phyloP scores from a whole-genome alignment of 2,113 vertebrate genomes.

The Leptocoma aspasia region DNA sequence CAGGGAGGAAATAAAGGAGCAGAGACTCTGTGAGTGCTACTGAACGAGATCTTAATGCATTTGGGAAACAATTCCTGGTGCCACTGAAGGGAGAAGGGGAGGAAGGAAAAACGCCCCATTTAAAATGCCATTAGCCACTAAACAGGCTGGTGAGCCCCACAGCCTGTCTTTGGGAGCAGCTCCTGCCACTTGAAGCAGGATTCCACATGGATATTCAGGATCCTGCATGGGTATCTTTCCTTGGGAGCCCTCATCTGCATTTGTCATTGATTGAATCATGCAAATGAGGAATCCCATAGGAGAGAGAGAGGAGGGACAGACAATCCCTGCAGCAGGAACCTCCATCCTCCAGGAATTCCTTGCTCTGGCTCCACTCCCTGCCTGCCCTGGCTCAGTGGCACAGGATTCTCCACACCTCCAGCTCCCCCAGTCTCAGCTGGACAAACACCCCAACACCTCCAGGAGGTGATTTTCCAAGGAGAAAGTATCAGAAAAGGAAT shows the following conservation, averaged over 20 bases:
- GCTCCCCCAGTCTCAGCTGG: neutral
- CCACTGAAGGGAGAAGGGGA: neutral
- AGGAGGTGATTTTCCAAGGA: neutral
- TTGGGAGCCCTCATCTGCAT: neutral
- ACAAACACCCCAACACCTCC: neutral
- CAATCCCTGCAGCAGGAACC: neutral
- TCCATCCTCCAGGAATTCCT: neutral
- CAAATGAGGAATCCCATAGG: neutral
- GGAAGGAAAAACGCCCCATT: neutral
- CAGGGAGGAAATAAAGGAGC: neutral
- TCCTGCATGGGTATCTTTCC: neutral
- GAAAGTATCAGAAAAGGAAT: neutral
- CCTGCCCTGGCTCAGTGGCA: neutral
- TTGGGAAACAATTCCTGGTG: neutral
- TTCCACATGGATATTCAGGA: neutral
- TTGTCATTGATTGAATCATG: neutral
- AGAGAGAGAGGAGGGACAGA: neutral
- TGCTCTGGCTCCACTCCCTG: neutral
- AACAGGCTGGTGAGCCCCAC: neutral
- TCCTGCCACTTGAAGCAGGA: neutral
- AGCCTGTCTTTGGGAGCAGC: neutral
- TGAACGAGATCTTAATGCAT: neutral
- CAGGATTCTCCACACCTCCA: neutral
- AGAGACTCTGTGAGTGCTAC: neutral
- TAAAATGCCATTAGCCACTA: neutral